phyloP scores from a whole-genome alignment of 2,113 vertebrate genomes.

The Thalassarche chlororhynchos region DNA sequence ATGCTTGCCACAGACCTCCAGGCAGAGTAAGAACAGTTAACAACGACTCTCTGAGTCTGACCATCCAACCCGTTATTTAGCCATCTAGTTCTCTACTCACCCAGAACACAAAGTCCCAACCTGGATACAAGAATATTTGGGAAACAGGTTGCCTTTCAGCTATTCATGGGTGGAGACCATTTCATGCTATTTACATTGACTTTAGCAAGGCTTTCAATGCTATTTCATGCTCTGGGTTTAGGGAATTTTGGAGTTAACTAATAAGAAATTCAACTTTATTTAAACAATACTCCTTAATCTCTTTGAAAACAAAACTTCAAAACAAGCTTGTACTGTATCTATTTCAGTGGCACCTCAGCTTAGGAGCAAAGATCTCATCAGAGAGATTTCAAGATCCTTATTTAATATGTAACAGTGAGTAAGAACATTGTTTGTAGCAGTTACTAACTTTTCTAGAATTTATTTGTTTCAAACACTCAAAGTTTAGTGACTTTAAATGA shows the following conservation, averaged over 20 bases:
- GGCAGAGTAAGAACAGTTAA: not conserved
- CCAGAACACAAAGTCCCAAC: not conserved
- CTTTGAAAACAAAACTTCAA: not conserved
- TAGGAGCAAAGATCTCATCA: not conserved
- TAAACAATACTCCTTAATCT: not conserved
- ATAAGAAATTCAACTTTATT: not conserved
- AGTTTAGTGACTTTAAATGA: not conserved
- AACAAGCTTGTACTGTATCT: not conserved
- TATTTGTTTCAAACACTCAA: not conserved
- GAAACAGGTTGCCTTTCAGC: not conserved
- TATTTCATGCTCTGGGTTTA: not conserved
- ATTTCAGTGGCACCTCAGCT: not conserved
- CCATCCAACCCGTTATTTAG: not conserved
- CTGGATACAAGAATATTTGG: not conserved
- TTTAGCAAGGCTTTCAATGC: not conserved
- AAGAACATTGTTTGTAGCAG: not conserved
- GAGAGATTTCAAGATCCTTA: not conserved
- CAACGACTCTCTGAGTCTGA: not conserved
- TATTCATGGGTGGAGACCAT: not conserved
- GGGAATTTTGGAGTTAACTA: not conserved
- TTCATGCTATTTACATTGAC: not conserved
- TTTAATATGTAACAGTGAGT: not conserved
- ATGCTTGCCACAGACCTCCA: not conserved
- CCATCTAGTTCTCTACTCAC: not conserved
- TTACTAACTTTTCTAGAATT: not conserved